phyloP scores from a whole-genome alignment of 1,140 invertebrate species.

The Himalopsyche phryganea region DNA sequence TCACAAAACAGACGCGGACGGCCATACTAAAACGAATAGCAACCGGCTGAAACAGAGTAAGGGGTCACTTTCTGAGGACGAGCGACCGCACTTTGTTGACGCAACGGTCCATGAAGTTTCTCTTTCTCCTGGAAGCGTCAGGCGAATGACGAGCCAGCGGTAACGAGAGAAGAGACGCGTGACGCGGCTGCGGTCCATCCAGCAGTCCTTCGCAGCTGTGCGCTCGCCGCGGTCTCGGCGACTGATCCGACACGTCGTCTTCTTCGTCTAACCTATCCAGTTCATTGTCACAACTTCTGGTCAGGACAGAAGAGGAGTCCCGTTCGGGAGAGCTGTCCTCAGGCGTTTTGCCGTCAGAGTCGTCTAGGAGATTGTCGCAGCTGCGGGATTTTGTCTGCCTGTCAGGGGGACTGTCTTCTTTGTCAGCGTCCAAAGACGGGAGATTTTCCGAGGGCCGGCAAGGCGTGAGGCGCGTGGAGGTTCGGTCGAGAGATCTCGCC shows the following conservation, averaged over 20 bases:
- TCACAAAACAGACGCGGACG: conserved; percentile 30
- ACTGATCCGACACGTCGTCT: conserved; percentile 37
- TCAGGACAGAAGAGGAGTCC: conserved; percentile 36
- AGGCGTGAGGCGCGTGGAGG: conserved; percentile 35
- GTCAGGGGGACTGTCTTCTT: conserved; percentile 21
- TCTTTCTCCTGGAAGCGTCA: conserved; percentile 58
- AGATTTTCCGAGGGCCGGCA: conserved; percentile 25
- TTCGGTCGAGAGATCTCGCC: conserved; percentile 34
- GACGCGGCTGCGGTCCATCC: conserved; percentile 38
- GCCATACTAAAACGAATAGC: conserved; percentile 53
- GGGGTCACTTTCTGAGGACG: conserved; percentile 40
- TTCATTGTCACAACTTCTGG: conserved; percentile 43
- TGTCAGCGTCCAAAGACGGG: neutral
- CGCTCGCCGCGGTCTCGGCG: conserved; percentile 38
- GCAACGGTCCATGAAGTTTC: conserved; percentile 74
- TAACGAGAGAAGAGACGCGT: conserved; percentile 42
- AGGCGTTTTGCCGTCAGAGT: conserved; percentile 39
- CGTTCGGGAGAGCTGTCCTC: conserved; percentile 28
- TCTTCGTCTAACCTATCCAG: conserved; percentile 39
- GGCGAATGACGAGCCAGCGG: conserved; percentile 44
- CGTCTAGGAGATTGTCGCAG: conserved; percentile 61
- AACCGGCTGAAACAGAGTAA: conserved; percentile 40
- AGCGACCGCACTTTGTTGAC: conserved; percentile 72
- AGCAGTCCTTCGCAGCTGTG: conserved; percentile 48
- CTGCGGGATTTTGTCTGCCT: conserved; percentile 59